Conservation (phyloP, 2,113 vertebrate genomes). For the Oreochromis niloticus region DNA sequence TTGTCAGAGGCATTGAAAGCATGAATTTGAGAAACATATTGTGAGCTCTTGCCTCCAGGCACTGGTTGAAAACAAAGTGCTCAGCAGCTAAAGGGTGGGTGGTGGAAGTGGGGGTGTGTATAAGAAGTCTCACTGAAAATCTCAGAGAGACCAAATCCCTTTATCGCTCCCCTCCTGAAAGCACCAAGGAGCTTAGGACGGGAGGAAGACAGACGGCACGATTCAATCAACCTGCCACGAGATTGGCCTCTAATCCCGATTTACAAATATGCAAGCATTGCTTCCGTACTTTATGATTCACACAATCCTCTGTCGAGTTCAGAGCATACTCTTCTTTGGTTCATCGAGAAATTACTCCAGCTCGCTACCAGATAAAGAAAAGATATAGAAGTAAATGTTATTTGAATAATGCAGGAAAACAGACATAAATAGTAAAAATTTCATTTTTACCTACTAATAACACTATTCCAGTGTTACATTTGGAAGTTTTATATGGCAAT, state of each 20-base stretch:
- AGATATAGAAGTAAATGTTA: not conserved
- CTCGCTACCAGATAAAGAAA: not conserved
- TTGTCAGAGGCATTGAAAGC: not conserved
- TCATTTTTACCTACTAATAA: not conserved
- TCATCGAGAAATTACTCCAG: not conserved
- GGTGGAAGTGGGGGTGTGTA: not conserved
- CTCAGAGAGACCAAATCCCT: slow-evolving; percentile 66
- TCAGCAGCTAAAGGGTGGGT: slow-evolving; percentile 17
- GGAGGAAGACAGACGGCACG: slow-evolving; percentile 52
- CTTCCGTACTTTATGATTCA: slow-evolving; percentile 16
- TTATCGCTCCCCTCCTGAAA: slow-evolving; percentile 65
- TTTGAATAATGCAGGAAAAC: not conserved
- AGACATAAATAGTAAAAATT: not conserved
- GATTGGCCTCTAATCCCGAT: slow-evolving; percentile 68
- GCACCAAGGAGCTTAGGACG: slow-evolving; percentile 59
- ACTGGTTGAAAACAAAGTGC: slow-evolving; percentile 45
- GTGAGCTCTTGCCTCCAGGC: slow-evolving; percentile 8
- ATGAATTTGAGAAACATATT: slow-evolving; percentile 7
- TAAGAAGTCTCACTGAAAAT: slow-evolving; percentile 58
- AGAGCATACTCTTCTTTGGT: not conserved
- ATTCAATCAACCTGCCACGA: slow-evolving; percentile 67
- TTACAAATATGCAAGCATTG: slow-evolving; percentile 66
- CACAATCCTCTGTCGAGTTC: slow-evolving; percentile 32
- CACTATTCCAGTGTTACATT: not conserved
- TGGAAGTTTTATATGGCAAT: not conserved